Percentiles rank a stretch among this genome's conserved stretches.
phyloP scores from a whole-genome alignment of 2,888 invertebrate species.

The Tetramorium bicarinatum region DNA sequence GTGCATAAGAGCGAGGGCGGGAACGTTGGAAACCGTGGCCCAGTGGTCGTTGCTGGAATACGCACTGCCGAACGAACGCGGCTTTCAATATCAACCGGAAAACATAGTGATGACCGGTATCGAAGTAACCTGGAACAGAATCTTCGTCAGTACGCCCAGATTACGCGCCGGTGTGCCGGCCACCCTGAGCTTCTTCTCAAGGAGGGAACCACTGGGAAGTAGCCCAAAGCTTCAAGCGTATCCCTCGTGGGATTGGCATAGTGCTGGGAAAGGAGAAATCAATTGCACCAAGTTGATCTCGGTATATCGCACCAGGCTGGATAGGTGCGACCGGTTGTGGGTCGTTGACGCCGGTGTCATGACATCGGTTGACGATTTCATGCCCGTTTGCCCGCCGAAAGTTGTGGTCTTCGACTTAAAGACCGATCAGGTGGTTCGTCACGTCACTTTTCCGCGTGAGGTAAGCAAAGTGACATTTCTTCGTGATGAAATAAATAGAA shows the following conservation, averaged over 20 bases:
- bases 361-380: constrained; percentile 91
- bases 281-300: constrained; percentile 93
- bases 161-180: constrained; percentile 92
- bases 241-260: constrained; percentile 93
- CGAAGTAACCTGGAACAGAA: constrained; percentile 90
- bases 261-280: constrained; percentile 90
- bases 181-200: constrained; percentile 91
- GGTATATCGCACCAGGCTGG: constrained; percentile 92
- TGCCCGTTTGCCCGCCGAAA: constrained; percentile 92
- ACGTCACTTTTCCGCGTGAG: constrained; percentile 92
- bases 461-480: constrained; percentile 67
- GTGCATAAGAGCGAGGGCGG: constrained; percentile 45
- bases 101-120: constrained; percentile 93
- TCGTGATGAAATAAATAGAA: not conserved
- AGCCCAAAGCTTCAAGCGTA: constrained; percentile 92
- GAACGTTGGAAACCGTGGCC: constrained; percentile 84
- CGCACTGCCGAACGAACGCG: constrained; percentile 84
- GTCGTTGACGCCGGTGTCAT: constrained; percentile 93
- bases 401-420: constrained; percentile 93
- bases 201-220: constrained; percentile 89
- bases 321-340: constrained; percentile 95
- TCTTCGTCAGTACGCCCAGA: constrained; percentile 92
- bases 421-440: constrained; percentile 90
- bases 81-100: constrained; percentile 89
- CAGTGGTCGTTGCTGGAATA: constrained; percentile 86